These are phyloP conservation scores for Mustela nigripes DNA, from an alignment of 2,113 vertebrate genomes.

Conservation along the genomic window DNA sequence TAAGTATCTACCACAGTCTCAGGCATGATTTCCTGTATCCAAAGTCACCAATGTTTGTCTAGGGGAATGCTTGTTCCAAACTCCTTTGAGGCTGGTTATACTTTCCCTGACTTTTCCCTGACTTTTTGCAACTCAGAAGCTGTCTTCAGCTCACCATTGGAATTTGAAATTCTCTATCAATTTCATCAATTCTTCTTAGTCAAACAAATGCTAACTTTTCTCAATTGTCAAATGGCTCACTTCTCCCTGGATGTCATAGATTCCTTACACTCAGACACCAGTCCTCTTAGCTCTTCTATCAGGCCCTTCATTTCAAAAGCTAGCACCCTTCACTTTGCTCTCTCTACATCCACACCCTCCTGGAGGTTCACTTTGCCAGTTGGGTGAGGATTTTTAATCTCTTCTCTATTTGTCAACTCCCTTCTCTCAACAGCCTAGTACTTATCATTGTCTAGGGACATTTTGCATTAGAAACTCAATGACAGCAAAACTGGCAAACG, in stretches of 20 bases:
- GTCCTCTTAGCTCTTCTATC: neutral
- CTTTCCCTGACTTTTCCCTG: neutral
- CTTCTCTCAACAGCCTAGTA: neutral
- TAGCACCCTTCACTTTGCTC: neutral
- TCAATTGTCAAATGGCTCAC: conserved; percentile 44
- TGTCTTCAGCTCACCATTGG: neutral
- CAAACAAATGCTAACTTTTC: conserved; percentile 21
- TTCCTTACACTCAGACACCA: conserved; percentile 1
- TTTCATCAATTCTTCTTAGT: neutral
- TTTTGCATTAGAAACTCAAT: neutral
- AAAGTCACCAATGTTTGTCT: neutral
- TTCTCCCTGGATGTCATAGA: neutral
- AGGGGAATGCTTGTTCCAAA: conserved; percentile 21
- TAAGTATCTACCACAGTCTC: conserved; percentile 2
- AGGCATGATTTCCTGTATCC: neutral
- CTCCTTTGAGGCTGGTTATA: neutral
- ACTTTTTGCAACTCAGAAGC: neutral
- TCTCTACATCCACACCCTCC: neutral
- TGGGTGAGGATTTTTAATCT: conserved; percentile 3
- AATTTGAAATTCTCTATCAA: conserved; percentile 38
- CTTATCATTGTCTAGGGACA: neutral
- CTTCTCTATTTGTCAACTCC: neutral
- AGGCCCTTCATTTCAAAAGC: conserved; percentile 12
- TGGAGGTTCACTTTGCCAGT: neutral
- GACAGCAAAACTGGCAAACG: neutral